Evolutionary conservation across 1,140 invertebrate species (phyloP).

Genomic region (Saccostrea glomerata): DNA sequence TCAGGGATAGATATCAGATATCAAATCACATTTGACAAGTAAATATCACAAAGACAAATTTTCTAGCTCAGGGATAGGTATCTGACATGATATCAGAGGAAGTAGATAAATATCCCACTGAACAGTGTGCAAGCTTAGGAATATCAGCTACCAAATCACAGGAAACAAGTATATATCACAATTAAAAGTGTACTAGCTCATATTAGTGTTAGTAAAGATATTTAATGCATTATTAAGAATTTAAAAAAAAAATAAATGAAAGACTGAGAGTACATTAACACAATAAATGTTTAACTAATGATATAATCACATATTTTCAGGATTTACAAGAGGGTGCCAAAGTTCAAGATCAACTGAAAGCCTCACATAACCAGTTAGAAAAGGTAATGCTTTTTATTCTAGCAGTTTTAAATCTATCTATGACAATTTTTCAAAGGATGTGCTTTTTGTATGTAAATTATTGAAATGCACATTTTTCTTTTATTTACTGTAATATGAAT

Average conservation of each 20-base stretch:
- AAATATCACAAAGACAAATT: constrained; percentile 68
- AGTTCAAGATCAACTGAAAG: constrained; percentile 88
- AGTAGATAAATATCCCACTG: background rate
- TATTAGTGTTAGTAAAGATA: no score
- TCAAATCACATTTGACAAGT: constrained; percentile 95
- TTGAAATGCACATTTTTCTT: no score
- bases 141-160: background rate
- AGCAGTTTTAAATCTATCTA: background rate
- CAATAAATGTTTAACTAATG: no score
- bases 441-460: no score
- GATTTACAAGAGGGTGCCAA: constrained; percentile 92
- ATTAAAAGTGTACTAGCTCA: background rate
- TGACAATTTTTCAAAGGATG: no score
- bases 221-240: no score
- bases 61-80: no score
- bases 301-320: constrained; percentile 78
- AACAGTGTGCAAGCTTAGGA: background rate
- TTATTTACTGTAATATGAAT: no score
- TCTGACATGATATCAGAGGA: background rate
- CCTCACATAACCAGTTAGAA: constrained; percentile 89
- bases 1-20: constrained; percentile 88
- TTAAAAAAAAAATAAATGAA: no score
- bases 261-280: no score
- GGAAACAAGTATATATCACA: background rate
- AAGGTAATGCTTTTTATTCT: constrained; percentile 79